Evolutionary conservation across 1,140 invertebrate genomes (phyloP), one percentile per base, ranked within the genome.

Genomic region (Calycopis cecrops): DNA sequence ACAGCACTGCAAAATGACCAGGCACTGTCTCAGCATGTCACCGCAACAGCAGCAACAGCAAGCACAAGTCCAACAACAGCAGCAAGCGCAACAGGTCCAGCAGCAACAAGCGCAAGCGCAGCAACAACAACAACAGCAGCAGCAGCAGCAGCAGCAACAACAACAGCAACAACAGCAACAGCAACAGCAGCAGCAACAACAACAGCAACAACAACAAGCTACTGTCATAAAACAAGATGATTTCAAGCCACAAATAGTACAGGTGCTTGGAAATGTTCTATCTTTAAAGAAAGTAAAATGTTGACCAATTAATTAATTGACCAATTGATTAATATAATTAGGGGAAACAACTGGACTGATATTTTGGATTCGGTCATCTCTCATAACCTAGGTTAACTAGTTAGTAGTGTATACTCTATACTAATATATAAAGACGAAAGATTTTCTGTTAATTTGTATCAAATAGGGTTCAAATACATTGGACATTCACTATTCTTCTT

Each of bases 1-100:
- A 52, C 89, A 92, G 59, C 93, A 94, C 68, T 91, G 91, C 55
- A 93, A 93, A 73, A 90, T 92, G 42, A 85, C 88, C 53, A 87
- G 90, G 63, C 90, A 91, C 56, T 90, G 89, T 68, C 37, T 75
- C 3, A 55, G 48, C 11, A n/a, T 72, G 4, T 69, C 73, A 48
- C 55, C 62, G 16, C 63, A 60, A 52, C 63, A 65, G 52, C 70
- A 71, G 18, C 71, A 67, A n/a, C 64, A 64, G 42, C 68, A 69
- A 34, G 62, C 69, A n/a, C 68, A 65, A 55, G 69, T 66, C 62
- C 72, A 73, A 53, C 72, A 63, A 16, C 68, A 72, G 9, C 66
- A 71, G n/a, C 64, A 61, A 53, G 64, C 65, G 44, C 69, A 71
- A 18, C 69, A 65, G 16, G 63, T 60, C 34, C 65, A 68, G 42